Conservation (phyloP, 2,888 invertebrate genomes). For the Tiliacea citrago region DNA sequence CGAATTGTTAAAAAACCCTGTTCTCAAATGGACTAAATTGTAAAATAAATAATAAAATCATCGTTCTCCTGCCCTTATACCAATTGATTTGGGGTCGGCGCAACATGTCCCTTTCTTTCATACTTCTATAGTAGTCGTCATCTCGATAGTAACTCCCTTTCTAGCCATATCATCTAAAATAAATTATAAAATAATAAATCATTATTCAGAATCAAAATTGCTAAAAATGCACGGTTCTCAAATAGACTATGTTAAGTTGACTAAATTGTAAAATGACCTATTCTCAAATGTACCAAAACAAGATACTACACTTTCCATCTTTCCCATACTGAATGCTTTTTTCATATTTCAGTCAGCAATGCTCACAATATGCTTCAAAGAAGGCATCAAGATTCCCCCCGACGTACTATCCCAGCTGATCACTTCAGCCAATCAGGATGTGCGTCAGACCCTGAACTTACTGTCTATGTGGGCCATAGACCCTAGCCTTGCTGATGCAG, state of each 20-base stretch:
- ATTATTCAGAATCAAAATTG: neutral
- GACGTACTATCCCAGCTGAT: slow-evolving; percentile 96
- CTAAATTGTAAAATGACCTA: neutral
- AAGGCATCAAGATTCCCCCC: slow-evolving; percentile 94
- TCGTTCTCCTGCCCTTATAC: no score
- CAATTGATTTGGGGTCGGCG: no score
- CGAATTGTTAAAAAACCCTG: no score
- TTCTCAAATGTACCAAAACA: neutral
- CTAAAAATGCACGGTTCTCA: neutral
- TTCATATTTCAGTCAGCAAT: slow-evolving; percentile 93
- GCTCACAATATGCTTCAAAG: slow-evolving; percentile 97
- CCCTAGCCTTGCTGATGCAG: slow-evolving; percentile 87
- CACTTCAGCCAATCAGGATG: slow-evolving; percentile 96
- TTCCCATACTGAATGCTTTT: neutral
- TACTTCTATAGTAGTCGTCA: no score
- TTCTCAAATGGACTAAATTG: neutral
- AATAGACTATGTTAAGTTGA: neutral
- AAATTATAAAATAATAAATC: no score
- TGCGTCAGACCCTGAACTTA: slow-evolving; percentile 98
- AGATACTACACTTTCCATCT: neutral
- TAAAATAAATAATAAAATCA: no score
- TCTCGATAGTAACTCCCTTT: no score
- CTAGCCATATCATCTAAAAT: no score
- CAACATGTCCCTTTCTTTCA: no score
- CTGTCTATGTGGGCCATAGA: slow-evolving; percentile 95